Base-by-base conservation (phyloP, 2,113 vertebrate species). In the Colinus virginianus region DNA sequence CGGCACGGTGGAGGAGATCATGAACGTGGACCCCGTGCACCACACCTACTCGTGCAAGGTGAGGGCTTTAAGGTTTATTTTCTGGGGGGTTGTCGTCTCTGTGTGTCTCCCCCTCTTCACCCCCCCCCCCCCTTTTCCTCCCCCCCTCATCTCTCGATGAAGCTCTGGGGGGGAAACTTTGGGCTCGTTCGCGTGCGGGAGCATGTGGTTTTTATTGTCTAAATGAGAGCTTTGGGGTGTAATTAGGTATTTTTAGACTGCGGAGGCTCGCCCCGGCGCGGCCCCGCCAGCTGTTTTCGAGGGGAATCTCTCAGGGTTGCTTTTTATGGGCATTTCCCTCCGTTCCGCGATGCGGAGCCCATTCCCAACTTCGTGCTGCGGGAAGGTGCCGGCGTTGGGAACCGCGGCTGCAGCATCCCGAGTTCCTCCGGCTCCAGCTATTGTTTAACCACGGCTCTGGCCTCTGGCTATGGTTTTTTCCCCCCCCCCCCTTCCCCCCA, bases 41-140 rank as follows among this genome's bases (percentile, higher is more conserved):
- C 98, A 99, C 90, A 99, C 99, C 59, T 99, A 99, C 85, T 99
- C 99, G 3, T 99, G 99, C 98, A 99, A 99, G 99, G 99, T 99
- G 97, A 97, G 89, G 69, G 28, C 30, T 11, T 5, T 11, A 26
- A 17, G 4, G 26, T 19, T 36, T 36, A 36, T 36, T 36, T 36
- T 34, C 26, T 26, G 5, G 21, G 55, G n/a, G 49, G 17, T 56
- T 30, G 53, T 40, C 40, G 40, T 12, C 40, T 11, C 40, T 12
- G 40, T 40, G 40, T 40, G 40, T 40, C 40, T 11, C 40, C 40
- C 40, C 40, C 40, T 40, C 40, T 40, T n/a, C n/a, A n/a, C n/a
- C n/a, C n/a, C n/a, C n/a, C n/a, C n/a, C n/a, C 40, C 40, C 40
- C 40, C 40, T 40, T 12, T 40, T 40, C 25, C 25, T 51, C 7